Evolutionary conservation across 2,113 vertebrate genomes (phyloP), one percentile per base, ranked within the genome.

Genomic region (Lophotis ruficrista): DNA sequence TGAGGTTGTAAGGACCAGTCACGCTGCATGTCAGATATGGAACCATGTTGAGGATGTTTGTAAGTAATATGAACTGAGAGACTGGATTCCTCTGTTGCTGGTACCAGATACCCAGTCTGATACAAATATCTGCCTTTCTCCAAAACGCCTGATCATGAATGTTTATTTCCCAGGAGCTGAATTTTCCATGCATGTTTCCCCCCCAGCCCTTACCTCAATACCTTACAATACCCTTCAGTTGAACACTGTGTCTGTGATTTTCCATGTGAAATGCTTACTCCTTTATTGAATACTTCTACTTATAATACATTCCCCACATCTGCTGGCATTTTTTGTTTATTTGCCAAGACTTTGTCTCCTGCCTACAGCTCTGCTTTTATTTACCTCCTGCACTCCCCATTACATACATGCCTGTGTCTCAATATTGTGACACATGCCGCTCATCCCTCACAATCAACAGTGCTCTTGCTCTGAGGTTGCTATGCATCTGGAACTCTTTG

Each of bases 1-100:
- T 83, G 69, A 54, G 7, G 1, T n/a, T 58, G 14, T 58, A 71
- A 38, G 43, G 38, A 35, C 30, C 9, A 22, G 14, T 72, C 30
- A 7, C 0, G 0, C 48, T 58, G 28, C 17, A 8, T 5, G 1
- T 78, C 47, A 58, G 9, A 6, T n/a, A 37, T 9, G 31, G 54
- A 93, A 56, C 9, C 5, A 2, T 4, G 28, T 6, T 50, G 57
- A 90, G 24, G 41, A 24, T 45, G 18, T 45, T 75, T 58, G 6
- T 33, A 50, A 84, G 31, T 56, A 53, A 66, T 30, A 33, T 0
- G 2, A 50, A 25, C 16, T 3, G 23, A 80, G 21, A 27, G 41
- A 23, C 48, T 69, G 28, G n/a, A n/a, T 33, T 68, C 9, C 31
- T 68, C 20, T 72, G n/a, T 37, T 2, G 0, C 25, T 48, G 45